Evolutionary conservation across 35 echinoderm and acorn worm genomes (phyloP).

Genomic region (Ophioderma brevispina): DNA sequence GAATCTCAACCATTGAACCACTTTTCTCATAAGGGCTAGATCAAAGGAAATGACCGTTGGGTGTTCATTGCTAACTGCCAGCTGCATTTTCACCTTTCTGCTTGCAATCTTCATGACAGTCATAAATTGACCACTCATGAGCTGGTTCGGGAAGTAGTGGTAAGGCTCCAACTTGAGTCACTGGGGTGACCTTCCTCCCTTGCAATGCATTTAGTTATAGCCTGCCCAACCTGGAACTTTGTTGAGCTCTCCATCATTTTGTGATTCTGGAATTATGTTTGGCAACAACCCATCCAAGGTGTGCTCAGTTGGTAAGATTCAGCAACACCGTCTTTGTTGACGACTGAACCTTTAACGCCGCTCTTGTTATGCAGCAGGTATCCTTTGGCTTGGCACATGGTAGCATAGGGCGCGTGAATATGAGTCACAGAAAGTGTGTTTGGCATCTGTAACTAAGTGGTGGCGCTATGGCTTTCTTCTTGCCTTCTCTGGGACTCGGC

Average conservation of each 20-base stretch:
- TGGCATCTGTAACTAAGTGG: background rate
- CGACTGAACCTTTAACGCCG: background rate
- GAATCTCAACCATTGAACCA: background rate
- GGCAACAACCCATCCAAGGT: slow-evolving; percentile 35
- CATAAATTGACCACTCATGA: slow-evolving; percentile 34
- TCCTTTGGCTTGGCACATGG: slow-evolving; percentile 30
- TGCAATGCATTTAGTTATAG: slow-evolving; percentile 44
- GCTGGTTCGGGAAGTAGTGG: slow-evolving; percentile 29
- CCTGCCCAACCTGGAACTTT: slow-evolving; percentile 40
- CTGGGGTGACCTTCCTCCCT: background rate
- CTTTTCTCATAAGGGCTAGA: background rate
- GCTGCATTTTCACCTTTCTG: background rate
- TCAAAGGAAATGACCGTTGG: slow-evolving; percentile 16
- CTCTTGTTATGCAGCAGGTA: background rate
- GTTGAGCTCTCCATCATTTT: background rate
- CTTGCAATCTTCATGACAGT: too few relatives aligned
- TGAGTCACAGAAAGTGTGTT: background rate
- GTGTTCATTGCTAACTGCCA: slow-evolving; percentile 1
- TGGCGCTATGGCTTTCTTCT: slow-evolving; percentile 3
- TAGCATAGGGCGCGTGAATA: background rate
- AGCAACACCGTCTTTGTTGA: background rate
- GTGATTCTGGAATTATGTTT: background rate
- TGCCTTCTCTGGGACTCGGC: background rate
- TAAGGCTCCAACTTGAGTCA: slow-evolving; percentile 31
- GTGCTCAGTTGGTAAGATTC: background rate